These are phyloP conservation scores for Macrosiphum euphorbiae DNA, from an alignment of 2,888 invertebrate species.

Conservation along the genomic window DNA sequence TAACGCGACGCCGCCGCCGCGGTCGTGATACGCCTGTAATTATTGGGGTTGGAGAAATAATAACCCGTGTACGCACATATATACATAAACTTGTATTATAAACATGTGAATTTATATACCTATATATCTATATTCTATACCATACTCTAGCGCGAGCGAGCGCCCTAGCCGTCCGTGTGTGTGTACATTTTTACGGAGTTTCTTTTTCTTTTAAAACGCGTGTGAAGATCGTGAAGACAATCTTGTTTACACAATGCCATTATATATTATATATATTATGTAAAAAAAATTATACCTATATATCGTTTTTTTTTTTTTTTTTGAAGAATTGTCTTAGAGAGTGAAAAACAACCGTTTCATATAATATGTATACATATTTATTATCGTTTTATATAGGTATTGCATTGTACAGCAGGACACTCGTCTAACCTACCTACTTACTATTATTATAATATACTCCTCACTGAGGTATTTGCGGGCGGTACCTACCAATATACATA, in stretches of 20 bases:
- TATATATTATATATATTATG: background rate
- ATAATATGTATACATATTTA: background rate
- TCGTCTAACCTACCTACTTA: background rate
- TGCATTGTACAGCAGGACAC: background rate
- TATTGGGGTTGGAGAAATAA: conserved; percentile 63
- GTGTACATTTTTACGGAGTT: background rate
- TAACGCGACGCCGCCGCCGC: conserved; percentile 45
- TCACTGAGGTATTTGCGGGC: background rate
- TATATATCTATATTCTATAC: background rate
- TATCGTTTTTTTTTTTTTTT: background rate
- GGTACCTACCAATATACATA: background rate
- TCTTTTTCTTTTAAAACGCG: conserved; percentile 48
- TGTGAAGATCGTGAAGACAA: conserved; percentile 59
- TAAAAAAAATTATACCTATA: background rate
- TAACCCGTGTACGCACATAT: conserved; percentile 19
- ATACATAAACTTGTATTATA: background rate
- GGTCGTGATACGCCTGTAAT: conserved; percentile 64
- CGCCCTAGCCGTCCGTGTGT: background rate
- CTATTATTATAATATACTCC: background rate
- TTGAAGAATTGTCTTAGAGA: background rate
- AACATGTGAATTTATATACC: conserved; percentile 34
- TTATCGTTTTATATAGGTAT: background rate
- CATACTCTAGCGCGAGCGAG: background rate
- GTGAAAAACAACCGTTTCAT: conserved; percentile 39
- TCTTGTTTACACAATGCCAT: conserved; percentile 62